A percentile compares a stretch with the other conserved stretches of the same genome.
Evolutionary conservation across 2,113 vertebrate genomes (phyloP).

Genomic region (Murina feae): DNA sequence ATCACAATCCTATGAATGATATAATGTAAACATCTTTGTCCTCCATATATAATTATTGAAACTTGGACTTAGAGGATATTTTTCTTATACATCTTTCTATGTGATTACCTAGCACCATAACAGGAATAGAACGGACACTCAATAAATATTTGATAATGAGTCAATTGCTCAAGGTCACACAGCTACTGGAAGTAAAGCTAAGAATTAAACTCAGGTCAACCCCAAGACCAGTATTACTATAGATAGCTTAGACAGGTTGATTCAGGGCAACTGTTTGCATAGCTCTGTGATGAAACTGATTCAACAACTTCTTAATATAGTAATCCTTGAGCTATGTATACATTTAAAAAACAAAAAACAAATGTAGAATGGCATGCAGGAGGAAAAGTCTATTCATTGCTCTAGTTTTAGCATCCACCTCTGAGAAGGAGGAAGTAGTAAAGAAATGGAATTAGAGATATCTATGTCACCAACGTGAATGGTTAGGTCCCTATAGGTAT

Average conservation of each 20-base stretch:
- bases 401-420: conserved; percentile 25
- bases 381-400: neutral
- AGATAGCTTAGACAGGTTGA: conserved; percentile 18
- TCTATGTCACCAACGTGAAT: neutral
- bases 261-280: conserved; percentile 40
- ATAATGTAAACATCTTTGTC: neutral
- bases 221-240: neutral
- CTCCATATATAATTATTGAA: neutral
- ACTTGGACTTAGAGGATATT: neutral
- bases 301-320: conserved; percentile 48
- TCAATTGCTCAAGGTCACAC: conserved; percentile 34
- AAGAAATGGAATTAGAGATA: neutral
- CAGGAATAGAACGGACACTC: neutral
- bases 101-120: neutral
- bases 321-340: conserved; percentile 26
- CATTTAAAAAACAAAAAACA: conserved; percentile 2
- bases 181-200: neutral
- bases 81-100: neutral
- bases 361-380: neutral
- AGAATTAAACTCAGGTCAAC: conserved; percentile 46
- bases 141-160: conserved; percentile 36
- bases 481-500: neutral
- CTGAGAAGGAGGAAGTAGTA: neutral
- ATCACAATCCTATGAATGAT: neutral
- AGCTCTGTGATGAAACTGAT: conserved; percentile 36